Base-by-base conservation (phyloP, 2,113 vertebrate genomes). In the Acrocephalus arundinaceus region DNA sequence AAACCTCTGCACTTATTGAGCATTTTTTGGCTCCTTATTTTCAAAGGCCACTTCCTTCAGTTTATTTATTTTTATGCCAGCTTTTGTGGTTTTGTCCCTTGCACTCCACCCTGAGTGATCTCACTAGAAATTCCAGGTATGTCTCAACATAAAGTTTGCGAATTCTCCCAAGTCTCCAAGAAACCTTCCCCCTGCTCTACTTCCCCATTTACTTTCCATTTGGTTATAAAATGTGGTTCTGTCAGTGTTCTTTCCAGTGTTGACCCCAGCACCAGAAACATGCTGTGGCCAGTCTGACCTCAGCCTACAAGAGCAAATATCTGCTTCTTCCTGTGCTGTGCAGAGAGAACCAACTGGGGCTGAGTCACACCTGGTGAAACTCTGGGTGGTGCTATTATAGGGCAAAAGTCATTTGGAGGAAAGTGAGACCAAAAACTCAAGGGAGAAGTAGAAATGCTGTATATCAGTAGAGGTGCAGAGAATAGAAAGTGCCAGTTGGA, bases 81-180 rank as follows among this genome's bases (percentile, higher is more conserved):
- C 23, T 86, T 81, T 92, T 84, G 46, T 89, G 65, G 6, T 37
- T 75, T 81, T 84, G 22, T 84, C 22, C 52, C 12, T 91, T 78
- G 49, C 57, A 37, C 70, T 85, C 37, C 23, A 75, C 81, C 45
- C 58, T 10, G 55, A 80, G 20, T 94, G 90, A 96, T 73, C 73
- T 92, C 90, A 96, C 52, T 54, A 85, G 90, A 89, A 96, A 93
- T 87, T 92, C 66, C 85, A 90, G 62, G 21, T 62, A 93, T 93
- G 33, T 76, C 58, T 90, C 73, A 89, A 45, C 39, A 72, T 10
- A 72, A 79, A 74, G 35, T 85, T 31, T 74, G 33, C 1, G 0
- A 75, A 65, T 77, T 85, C 35, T 95, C 59, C 59, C 55, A 86
- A 74, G 52, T 16, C 12, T 68, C 22, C 59, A 84, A 90, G 57